phyloP scores from a whole-genome alignment of 1,140 invertebrate genomes.

The Forficula auricularia region DNA sequence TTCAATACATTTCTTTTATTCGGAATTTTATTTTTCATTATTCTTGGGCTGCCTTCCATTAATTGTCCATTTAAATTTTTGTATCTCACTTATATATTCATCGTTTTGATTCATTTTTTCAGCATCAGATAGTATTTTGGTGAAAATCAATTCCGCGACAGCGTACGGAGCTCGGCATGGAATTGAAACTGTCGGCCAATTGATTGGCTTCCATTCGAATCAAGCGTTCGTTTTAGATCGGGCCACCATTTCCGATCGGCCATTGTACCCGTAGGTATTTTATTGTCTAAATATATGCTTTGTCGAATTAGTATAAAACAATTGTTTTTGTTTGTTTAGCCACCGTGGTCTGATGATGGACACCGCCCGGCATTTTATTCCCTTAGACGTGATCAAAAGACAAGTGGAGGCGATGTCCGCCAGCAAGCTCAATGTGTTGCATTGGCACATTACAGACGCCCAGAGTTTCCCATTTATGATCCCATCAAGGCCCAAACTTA shows the following conservation, averaged over 20 bases:
- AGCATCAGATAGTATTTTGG: conserved; percentile 20
- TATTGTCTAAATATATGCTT: no score
- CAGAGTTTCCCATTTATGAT: conserved; percentile 65
- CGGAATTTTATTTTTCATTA: no score
- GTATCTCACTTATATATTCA: no score
- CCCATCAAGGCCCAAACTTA: conserved; percentile 46
- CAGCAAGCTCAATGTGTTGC: conserved; percentile 66
- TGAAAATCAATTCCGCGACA: conserved; percentile 41
- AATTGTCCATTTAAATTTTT: no score
- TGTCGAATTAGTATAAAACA: no score
- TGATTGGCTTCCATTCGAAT: conserved; percentile 27
- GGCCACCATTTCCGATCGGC: conserved; percentile 23
- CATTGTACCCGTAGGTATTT: conserved; percentile 17
- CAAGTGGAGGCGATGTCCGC: conserved; percentile 60
- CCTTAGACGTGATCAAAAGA: conserved; percentile 43
- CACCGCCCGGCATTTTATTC: conserved; percentile 57
- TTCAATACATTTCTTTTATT: no score
- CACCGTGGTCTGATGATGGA: conserved; percentile 58
- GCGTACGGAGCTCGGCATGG: conserved; percentile 58
- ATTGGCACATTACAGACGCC: conserved; percentile 70
- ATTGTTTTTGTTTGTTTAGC: no score
- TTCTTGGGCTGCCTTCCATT: no score
- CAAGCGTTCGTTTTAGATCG: conserved; percentile 24
- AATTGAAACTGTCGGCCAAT: conserved; percentile 55
- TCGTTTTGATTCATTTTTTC: no score